Percentiles rank a stretch among this genome's conserved stretches.
These are phyloP conservation scores for Pipra filicauda DNA, from an alignment of 2,113 vertebrate genomes.

Conservation along the genomic window DNA sequence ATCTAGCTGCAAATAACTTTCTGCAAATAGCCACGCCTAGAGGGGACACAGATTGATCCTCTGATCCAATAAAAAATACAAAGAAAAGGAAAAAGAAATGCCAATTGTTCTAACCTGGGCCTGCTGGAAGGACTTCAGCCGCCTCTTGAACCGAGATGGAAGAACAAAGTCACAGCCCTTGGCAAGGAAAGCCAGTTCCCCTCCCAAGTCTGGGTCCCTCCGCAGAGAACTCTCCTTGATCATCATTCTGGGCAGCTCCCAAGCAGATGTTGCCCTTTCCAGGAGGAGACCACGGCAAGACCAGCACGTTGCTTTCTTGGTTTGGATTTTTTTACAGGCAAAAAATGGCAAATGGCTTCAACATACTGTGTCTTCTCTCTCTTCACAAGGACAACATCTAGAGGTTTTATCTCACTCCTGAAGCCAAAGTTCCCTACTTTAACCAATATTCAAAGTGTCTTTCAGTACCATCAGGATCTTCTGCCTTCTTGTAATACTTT, in stretches of 20 bases:
- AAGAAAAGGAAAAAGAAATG: conserved; percentile 60
- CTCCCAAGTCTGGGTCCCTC: conserved; percentile 94
- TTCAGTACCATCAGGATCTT: conserved; percentile 79
- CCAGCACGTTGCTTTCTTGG: conserved; percentile 48
- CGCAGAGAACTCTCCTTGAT: conserved; percentile 96
- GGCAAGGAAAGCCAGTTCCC: conserved; percentile 96
- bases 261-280: conserved; percentile 66
- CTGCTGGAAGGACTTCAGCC: conserved; percentile 97
- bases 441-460: conserved; percentile 74
- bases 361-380: conserved; percentile 67
- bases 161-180: conserved; percentile 98
- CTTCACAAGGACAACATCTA: conserved; percentile 64
- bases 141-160: conserved; percentile 97
- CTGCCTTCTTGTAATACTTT: conserved; percentile 76
- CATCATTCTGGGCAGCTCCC: conserved; percentile 88
- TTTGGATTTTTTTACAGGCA: conserved; percentile 48
- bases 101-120: conserved; percentile 87
- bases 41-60: conserved; percentile 71
- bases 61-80: conserved; percentile 68
- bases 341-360: conserved; percentile 58
- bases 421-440: conserved; percentile 60
- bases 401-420: conserved; percentile 68
- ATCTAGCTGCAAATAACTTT: conserved; percentile 89
- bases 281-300: conserved; percentile 67
- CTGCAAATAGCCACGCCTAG: conserved; percentile 76